Percentiles rank a stretch among this genome's conserved stretches.
Evolutionary conservation across 2,113 vertebrate genomes (phyloP).

Genomic region (Ondatra zibethicus): DNA sequence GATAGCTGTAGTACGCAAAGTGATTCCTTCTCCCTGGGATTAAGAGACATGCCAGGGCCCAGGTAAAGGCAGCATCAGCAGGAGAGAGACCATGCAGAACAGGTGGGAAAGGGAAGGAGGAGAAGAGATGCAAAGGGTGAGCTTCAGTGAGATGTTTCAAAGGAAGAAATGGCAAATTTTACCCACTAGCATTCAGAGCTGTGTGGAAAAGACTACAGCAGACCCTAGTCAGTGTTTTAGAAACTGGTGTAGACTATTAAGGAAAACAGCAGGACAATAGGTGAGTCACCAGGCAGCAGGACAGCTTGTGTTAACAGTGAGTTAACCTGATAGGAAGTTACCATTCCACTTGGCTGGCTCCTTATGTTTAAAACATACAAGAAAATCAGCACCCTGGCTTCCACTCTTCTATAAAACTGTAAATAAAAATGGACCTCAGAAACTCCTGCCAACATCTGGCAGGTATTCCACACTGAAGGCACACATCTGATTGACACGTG

Average conservation of each 20-base stretch:
- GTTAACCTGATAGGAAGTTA: not conserved
- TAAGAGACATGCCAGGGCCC: conserved; percentile 92
- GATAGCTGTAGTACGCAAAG: conserved; percentile 98
- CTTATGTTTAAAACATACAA: not conserved
- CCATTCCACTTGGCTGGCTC: not conserved
- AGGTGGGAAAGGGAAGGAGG: conserved; percentile 87
- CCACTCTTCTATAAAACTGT: not conserved
- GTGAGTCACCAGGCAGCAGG: not conserved
- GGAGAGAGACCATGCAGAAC: conserved; percentile 88
- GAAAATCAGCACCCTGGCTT: too few relatives aligned
- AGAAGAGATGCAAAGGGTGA: conserved; percentile 93
- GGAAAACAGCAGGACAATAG: conserved; percentile 61
- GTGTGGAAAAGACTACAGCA: conserved; percentile 47
- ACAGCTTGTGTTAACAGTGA: not conserved
- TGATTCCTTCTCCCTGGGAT: conserved; percentile 97
- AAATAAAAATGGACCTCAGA: not conserved
- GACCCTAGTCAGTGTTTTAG: conserved; percentile 72
- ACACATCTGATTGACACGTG: rapidly evolving
- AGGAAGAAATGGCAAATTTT: conserved; percentile 71
- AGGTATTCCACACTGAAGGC: not conserved
- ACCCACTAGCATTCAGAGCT: conserved; percentile 67
- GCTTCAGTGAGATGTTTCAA: conserved; percentile 85
- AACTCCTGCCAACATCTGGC: not conserved
- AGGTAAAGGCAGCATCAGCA: conserved; percentile 92
- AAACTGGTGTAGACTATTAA: conserved; percentile 66